A percentile compares a stretch with the other conserved stretches of the same genome.
These are phyloP conservation scores for Trachemys scripta DNA, from an alignment of 2,113 vertebrate species.

Conservation along the genomic window DNA sequence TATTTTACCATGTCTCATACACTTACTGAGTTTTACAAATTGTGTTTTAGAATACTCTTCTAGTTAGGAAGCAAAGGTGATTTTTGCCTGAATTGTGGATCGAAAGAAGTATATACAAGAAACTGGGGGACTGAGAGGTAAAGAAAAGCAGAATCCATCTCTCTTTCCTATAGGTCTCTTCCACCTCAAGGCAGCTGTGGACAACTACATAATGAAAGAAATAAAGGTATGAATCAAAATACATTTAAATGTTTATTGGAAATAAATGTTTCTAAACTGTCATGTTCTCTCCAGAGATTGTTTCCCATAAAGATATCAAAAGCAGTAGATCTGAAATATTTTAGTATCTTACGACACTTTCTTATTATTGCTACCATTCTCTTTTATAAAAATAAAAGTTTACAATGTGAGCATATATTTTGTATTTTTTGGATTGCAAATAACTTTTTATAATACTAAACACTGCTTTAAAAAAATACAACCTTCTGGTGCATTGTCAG, in stretches of 20 bases:
- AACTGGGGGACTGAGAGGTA: background rate
- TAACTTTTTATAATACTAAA: background rate
- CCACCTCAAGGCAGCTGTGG: background rate
- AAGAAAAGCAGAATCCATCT: background rate
- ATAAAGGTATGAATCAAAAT: background rate
- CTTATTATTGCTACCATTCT: background rate
- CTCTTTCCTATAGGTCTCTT: background rate
- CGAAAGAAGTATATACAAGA: background rate
- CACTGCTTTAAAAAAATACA: slow-evolving; percentile 10
- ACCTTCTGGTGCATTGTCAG: background rate
- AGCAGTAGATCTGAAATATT: background rate
- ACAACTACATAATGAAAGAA: background rate
- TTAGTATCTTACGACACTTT: background rate
- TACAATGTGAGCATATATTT: background rate
- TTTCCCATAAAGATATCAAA: background rate
- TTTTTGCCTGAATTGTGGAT: background rate
- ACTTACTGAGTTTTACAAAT: background rate
- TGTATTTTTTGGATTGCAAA: background rate
- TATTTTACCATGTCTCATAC: background rate
- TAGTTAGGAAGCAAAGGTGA: background rate
- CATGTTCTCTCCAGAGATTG: background rate
- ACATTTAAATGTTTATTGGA: background rate
- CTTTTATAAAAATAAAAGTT: background rate
- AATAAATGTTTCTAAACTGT: background rate
- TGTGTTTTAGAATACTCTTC: background rate